These are phyloP conservation scores for Drosophila subquinaria DNA, from an alignment of 2,888 invertebrate genomes.

Conservation along the genomic window DNA sequence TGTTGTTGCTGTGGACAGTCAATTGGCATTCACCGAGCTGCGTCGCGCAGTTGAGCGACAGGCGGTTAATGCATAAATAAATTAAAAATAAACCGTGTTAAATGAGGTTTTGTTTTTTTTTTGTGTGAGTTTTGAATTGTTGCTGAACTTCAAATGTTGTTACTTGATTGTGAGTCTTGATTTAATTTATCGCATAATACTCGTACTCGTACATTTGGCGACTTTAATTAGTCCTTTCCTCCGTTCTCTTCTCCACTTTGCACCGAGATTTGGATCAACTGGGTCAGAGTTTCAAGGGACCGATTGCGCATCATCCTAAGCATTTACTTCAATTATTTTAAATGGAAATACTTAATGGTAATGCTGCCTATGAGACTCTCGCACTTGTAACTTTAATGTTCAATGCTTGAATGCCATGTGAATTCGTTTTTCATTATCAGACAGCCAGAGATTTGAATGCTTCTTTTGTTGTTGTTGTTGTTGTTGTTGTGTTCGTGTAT, in stretches of 20 bases:
- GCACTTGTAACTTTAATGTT: slow-evolving; percentile 44
- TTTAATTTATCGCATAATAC: slow-evolving; percentile 36
- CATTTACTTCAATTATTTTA: slow-evolving; percentile 48
- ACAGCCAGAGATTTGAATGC: slow-evolving; percentile 31
- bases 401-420: slow-evolving; percentile 50
- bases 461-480: slow-evolving; percentile 32
- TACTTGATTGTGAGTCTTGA: slow-evolving; percentile 44
- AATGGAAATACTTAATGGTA: slow-evolving; percentile 48
- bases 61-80: slow-evolving; percentile 66
- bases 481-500: slow-evolving; percentile 30
- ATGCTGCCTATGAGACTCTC: slow-evolving; percentile 28
- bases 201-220: slow-evolving; percentile 6
- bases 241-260: neutral
- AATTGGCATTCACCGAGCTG: slow-evolving; percentile 62
- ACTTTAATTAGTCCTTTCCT: slow-evolving; percentile 38
- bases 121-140: slow-evolving; percentile 33
- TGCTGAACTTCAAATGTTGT: slow-evolving; percentile 42
- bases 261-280: slow-evolving; percentile 40
- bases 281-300: slow-evolving; percentile 44
- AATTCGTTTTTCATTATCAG: slow-evolving; percentile 61
- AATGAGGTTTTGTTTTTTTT: slow-evolving; percentile 41
- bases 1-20: slow-evolving; percentile 38
- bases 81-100: slow-evolving; percentile 69
- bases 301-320: slow-evolving; percentile 24
- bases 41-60: slow-evolving; percentile 49